These are phyloP conservation scores for Nyctereutes procyonoides DNA, from an alignment of 2,113 vertebrate genomes.

Conservation along the genomic window DNA sequence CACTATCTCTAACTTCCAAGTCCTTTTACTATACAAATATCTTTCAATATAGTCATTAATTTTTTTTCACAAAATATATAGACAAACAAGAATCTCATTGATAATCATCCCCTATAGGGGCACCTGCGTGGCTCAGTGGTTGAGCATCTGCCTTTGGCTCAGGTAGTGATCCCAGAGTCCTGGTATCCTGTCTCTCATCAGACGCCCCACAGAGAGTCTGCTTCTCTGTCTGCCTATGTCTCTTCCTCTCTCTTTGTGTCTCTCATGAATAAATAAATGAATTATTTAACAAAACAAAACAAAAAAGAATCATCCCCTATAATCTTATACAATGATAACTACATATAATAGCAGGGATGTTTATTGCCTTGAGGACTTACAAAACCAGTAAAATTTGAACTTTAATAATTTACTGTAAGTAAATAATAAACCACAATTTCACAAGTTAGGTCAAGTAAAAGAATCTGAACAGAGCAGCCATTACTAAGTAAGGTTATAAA, in stretches of 20 bases:
- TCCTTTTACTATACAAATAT: background rate
- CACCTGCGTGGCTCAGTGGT: too few species aligned
- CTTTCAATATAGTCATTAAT: background rate
- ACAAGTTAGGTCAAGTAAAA: background rate
- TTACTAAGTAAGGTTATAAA: slow-evolving; percentile 15
- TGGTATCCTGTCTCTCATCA: too few species aligned
- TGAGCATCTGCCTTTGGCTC: too few species aligned
- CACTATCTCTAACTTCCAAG: background rate
- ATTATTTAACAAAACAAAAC: too few species aligned
- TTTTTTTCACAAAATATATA: background rate
- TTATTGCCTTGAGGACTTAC: background rate
- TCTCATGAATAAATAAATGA: too few species aligned
- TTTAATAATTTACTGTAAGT: background rate
- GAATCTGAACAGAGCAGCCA: background rate
- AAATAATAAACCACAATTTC: background rate
- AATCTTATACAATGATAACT: background rate
- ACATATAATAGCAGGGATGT: background rate
- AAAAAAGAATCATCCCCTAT: background rate
- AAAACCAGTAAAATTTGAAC: background rate
- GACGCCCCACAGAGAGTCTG: too few species aligned
- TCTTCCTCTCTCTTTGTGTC: too few species aligned
- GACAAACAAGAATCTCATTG: background rate
- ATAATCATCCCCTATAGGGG: background rate
- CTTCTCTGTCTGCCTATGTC: too few species aligned
- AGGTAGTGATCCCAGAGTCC: too few species aligned